Base-by-base conservation (phyloP, 2,113 vertebrate genomes). In the Podarcis cretensis region DNA sequence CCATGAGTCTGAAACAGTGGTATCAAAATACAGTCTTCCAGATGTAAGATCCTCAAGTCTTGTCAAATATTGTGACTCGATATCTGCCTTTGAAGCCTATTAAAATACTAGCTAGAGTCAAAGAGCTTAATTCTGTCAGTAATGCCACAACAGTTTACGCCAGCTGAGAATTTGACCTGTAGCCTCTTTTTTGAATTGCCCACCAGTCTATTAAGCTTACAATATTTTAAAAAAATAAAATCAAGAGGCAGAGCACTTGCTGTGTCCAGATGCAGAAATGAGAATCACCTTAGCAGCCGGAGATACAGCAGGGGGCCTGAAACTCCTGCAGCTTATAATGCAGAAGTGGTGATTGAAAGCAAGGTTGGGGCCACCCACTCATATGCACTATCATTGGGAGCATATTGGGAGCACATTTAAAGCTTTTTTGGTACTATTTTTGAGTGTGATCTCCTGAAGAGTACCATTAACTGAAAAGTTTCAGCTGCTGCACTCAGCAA, bases 331-430 rank as follows among this genome's bases (percentile, higher is more conserved):
- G 66, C 37, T 69, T 69, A 21, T 69, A n/a, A 40, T 69, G 30
- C 27, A 69, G 75, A 87, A 54, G 68, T 87, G 40, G 40, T 87
- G 40, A 87, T 78, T 87, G 75, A 79, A 54, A 69, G 20, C 30
- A 69, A 13, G 13, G 63, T 54, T 12, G 63, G 59, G 40, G 85
- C 63, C 76, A 87, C 10, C 68, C 32, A 27, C 63, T 27, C 40
- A 86, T 54, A 23, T 14, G 13, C 75, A 20, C 13, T 86, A 78
- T 86, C 54, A 69, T 57, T 71, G 85, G 78, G 76, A 87, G 76
- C 63, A 86, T 54, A 69, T 80, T 80, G 85, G 78, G 76, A 87
- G 76, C 63, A 76, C 32, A 87, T 80, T 80, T 69, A 87, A 69
- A 48, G 21, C 76, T 35, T 68, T 87, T 69, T 68, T 4, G 40